phyloP scores from a whole-genome alignment of 2,888 invertebrate genomes.

The Xestia xanthographa region DNA sequence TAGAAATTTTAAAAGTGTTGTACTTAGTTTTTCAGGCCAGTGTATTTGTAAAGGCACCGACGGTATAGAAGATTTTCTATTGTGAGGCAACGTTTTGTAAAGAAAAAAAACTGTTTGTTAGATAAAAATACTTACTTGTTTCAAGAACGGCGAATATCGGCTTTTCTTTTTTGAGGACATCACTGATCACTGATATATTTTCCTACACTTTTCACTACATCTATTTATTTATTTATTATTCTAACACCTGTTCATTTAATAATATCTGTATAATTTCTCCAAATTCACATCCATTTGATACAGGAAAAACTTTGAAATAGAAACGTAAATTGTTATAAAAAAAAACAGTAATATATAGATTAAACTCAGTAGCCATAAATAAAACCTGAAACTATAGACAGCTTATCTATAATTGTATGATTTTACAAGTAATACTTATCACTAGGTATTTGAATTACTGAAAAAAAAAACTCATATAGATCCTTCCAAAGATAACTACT shows the following conservation, averaged over 20 bases:
- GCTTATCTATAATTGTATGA: slow-evolving; percentile 20
- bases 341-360: slow-evolving; percentile 15
- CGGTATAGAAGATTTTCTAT: too few relatives aligned
- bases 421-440: slow-evolving; percentile 16
- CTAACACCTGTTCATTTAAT: slow-evolving; percentile 1
- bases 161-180: slow-evolving; percentile 53
- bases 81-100: too few relatives aligned
- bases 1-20: too few relatives aligned
- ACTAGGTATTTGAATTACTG: background rate
- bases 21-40: too few relatives aligned
- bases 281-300: slow-evolving; percentile 12
- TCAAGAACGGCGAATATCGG: slow-evolving; percentile 61
- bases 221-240: background rate
- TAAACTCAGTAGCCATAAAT: slow-evolving; percentile 27
- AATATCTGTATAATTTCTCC: background rate
- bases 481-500: background rate
- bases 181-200: background rate
- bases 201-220: slow-evolving; percentile 8
- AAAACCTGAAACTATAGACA: background rate
- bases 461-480: background rate
- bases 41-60: too few relatives aligned
- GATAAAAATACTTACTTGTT: slow-evolving; percentile 60
- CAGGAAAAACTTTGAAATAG: slow-evolving; percentile 1
- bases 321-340: background rate
- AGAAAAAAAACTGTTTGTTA: background rate